A percentile compares a stretch with the other conserved stretches of the same genome.
Evolutionary conservation across 2,797 vertebrate genomes (phyloP).

Genomic region (Apogon talboti): DNA sequence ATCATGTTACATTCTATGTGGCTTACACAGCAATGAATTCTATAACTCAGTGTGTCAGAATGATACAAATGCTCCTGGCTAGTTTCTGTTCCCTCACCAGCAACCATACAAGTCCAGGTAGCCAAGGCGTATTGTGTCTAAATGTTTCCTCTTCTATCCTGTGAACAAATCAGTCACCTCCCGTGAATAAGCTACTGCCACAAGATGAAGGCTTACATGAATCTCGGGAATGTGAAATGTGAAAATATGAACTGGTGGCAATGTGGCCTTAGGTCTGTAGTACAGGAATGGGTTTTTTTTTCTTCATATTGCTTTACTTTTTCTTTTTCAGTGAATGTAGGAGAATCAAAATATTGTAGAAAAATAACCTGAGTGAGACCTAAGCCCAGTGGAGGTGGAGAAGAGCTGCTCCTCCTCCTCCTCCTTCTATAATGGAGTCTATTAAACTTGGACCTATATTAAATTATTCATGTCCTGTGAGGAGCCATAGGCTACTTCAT

Average conservation of each 20-base stretch:
- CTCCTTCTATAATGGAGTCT: slow-evolving; percentile 53
- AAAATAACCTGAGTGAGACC: slow-evolving; percentile 8
- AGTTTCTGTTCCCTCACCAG: slow-evolving; percentile 40
- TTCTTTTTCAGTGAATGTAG: not conserved
- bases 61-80: slow-evolving; percentile 39
- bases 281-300: not conserved
- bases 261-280: not conserved
- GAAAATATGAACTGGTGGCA: slow-evolving; percentile 39
- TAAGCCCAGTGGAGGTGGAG: slow-evolving; percentile 10
- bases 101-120: slow-evolving; percentile 34
- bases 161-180: slow-evolving; percentile 46
- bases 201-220: slow-evolving; percentile 32
- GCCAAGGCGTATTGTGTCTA: slow-evolving; percentile 38
- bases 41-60: slow-evolving; percentile 38
- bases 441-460: slow-evolving; percentile 68
- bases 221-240: slow-evolving; percentile 23
- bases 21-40: slow-evolving; percentile 17
- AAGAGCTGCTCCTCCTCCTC: slow-evolving; percentile 1
- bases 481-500: slow-evolving; percentile 76
- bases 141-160: slow-evolving; percentile 35
- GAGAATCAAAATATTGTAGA: not conserved
- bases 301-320: no score
- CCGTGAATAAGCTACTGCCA: slow-evolving; percentile 51
- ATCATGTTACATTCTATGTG: slow-evolving; percentile 19
- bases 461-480: slow-evolving; percentile 76